A percentile compares a stretch with the other conserved stretches of the same genome.
These are phyloP conservation scores for Crenuchus spilurus DNA, from an alignment of 2,797 vertebrate species.

Conservation along the genomic window DNA sequence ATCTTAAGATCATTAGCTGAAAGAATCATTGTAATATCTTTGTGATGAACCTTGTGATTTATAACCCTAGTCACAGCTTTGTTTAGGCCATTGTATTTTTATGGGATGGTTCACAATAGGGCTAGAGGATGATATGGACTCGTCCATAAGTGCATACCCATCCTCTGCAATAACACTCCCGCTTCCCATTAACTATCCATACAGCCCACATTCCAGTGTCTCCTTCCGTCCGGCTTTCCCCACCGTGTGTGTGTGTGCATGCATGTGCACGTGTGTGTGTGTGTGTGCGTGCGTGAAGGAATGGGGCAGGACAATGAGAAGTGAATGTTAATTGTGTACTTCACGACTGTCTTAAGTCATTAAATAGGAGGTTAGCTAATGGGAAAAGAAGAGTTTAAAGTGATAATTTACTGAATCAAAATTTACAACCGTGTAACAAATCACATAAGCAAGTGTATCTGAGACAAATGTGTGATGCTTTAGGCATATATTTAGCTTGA, in stretches of 20 bases:
- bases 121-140: slow-evolving; percentile 36
- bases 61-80: too few relatives aligned
- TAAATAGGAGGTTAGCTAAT: neutral
- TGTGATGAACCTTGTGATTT: too few relatives aligned
- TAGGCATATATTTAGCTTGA: neutral
- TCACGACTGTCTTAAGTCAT: neutral
- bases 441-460: too few relatives aligned
- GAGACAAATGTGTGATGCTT: neutral
- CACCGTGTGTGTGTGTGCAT: slow-evolving; percentile 50
- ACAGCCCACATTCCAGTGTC: slow-evolving; percentile 70
- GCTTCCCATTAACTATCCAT: slow-evolving; percentile 60
- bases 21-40: too few relatives aligned
- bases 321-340: slow-evolving; percentile 31
- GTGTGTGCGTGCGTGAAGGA: slow-evolving; percentile 25
- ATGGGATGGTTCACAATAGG: neutral
- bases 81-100: neutral
- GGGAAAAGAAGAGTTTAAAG: slow-evolving; percentile 13
- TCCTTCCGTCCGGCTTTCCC: slow-evolving; percentile 51
- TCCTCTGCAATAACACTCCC: slow-evolving; percentile 60
- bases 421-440: too few relatives aligned
- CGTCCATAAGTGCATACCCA: slow-evolving; percentile 52
- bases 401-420: neutral
- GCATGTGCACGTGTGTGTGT: slow-evolving; percentile 35
- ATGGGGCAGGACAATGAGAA: slow-evolving; percentile 30
- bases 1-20: too few relatives aligned